These are phyloP conservation scores for Cephonodes hylas DNA, from an alignment of 2,888 invertebrate species.

Conservation along the genomic window DNA sequence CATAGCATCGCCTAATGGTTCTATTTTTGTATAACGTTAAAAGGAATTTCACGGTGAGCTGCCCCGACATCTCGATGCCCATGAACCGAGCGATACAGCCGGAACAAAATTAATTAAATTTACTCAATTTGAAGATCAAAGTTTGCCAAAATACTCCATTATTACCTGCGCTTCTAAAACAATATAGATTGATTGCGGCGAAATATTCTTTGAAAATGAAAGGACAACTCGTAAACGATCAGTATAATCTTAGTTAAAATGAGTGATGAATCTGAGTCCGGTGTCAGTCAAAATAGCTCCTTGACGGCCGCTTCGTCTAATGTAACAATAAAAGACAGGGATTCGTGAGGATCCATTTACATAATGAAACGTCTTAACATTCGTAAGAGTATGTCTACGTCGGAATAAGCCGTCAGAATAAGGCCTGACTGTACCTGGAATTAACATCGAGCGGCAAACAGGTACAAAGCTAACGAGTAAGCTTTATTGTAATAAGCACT, in stretches of 20 bases:
- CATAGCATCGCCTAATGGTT: background rate
- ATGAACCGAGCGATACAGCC: background rate
- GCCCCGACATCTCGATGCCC: background rate
- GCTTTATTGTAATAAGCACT: too few species aligned
- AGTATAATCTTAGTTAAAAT: constrained; percentile 16
- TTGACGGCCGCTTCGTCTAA: background rate
- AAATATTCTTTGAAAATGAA: constrained; percentile 11
- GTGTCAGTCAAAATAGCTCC: background rate
- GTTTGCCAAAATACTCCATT: background rate
- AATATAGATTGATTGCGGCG: background rate
- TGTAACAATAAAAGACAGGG: background rate
- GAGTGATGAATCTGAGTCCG: constrained; percentile 13
- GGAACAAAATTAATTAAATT: background rate
- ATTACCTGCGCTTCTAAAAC: background rate
- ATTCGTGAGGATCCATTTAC: background rate
- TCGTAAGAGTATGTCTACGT: background rate
- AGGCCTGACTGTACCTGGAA: background rate
- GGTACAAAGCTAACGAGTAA: too few species aligned
- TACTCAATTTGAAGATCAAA: background rate
- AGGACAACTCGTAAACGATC: constrained; percentile 17
- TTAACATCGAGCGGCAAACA: background rate
- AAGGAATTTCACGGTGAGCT: background rate
- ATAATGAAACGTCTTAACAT: background rate
- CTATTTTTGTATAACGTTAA: background rate
- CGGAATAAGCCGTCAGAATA: background rate